A percentile compares a stretch with the other conserved stretches of the same genome.
phyloP scores from a whole-genome alignment of 2,888 invertebrate genomes.

The Xestoiulus laeticollis region DNA sequence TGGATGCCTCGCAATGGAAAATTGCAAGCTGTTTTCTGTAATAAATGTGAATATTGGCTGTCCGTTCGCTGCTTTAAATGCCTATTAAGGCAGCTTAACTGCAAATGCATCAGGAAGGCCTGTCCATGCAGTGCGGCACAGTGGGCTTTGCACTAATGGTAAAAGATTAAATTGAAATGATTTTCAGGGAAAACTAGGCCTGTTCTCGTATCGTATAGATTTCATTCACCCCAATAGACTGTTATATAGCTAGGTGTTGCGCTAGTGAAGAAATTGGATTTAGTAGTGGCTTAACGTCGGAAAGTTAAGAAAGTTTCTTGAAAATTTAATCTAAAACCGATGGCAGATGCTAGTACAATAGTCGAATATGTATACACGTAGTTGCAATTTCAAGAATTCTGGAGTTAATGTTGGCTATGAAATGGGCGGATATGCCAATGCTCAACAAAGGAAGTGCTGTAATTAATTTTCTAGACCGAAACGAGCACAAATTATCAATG shows the following conservation, averaged over 20 bases:
- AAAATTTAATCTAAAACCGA: not conserved
- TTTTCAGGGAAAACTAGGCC: not conserved
- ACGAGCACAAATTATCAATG: not conserved
- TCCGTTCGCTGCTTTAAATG: constrained; percentile 19
- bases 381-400: not conserved
- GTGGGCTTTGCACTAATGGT: not conserved
- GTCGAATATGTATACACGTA: not conserved
- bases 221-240: not conserved
- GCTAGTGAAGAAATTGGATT: constrained; percentile 7
- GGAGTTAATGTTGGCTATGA: not conserved
- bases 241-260: not conserved
- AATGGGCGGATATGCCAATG: not conserved
- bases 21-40: constrained; percentile 26
- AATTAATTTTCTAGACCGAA: constrained; percentile 1
- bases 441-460: not conserved
- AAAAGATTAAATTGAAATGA: constrained; percentile 13
- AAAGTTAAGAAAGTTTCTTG: not conserved
- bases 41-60: constrained; percentile 8
- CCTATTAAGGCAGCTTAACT: constrained; percentile 26
- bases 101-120: constrained; percentile 10
- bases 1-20: constrained; percentile 15
- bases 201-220: not conserved
- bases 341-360: not conserved
- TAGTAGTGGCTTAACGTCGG: not conserved
- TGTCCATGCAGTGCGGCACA: not conserved